phyloP scores from a whole-genome alignment of 2,113 vertebrate species.

The Vidua macroura region DNA sequence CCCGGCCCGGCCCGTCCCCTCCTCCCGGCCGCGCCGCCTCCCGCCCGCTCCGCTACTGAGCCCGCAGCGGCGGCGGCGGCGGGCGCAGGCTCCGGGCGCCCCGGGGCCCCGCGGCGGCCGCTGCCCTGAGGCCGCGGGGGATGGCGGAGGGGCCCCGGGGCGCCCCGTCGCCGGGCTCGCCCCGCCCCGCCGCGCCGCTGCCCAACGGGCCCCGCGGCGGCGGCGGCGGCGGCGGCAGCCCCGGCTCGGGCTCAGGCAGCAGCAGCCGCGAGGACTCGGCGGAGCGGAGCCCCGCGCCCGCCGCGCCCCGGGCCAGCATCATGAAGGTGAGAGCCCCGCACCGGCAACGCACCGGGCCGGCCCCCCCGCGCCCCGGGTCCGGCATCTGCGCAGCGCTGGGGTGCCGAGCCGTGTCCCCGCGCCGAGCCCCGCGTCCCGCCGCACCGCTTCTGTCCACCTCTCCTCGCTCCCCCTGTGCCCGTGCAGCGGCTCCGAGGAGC shows the following conservation, averaged over 20 bases:
- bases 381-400: background rate
- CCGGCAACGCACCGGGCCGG: background rate
- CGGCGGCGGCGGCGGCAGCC: background rate
- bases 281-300: conserved; percentile 75
- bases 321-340: conserved; percentile 81
- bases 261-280: conserved; percentile 82
- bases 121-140: no score
- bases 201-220: background rate
- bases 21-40: no score
- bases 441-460: background rate
- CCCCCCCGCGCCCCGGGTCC: background rate
- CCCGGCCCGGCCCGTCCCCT: no score
- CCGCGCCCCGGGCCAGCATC: conserved; percentile 80
- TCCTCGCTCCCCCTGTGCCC: background rate
- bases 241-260: conserved; percentile 39
- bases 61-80: no score
- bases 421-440: background rate
- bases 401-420: background rate
- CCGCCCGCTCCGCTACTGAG: no score
- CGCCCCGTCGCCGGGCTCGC: no score
- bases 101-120: no score
- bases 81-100: no score
- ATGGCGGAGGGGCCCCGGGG: no score
- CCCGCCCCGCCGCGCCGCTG: no score
- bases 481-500: background rate